Conservation (phyloP, 1,140 invertebrate species). For the Zaprionus gabonicus region DNA sequence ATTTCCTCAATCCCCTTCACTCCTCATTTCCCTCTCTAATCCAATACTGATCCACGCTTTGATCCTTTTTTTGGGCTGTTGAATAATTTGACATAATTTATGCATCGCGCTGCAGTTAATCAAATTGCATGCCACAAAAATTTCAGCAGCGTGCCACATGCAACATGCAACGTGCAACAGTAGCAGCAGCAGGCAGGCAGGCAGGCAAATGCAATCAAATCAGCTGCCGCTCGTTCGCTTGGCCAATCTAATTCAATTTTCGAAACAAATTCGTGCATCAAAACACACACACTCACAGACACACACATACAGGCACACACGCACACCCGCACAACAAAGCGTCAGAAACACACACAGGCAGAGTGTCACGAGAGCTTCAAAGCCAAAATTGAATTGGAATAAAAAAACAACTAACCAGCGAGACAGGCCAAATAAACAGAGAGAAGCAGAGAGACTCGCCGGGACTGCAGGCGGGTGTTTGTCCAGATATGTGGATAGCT, state of each 20-base stretch:
- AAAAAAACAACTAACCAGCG: constrained; percentile 43
- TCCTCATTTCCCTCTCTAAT: neutral
- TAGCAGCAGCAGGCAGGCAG: constrained; percentile 1
- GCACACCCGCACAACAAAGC: constrained; percentile 40
- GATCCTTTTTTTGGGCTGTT: constrained; percentile 7
- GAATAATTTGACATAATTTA: constrained; percentile 71
- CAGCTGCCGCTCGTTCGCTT: constrained; percentile 65
- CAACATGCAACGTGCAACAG: constrained; percentile 41
- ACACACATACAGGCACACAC: constrained; percentile 2
- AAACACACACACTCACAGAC: constrained; percentile 31
- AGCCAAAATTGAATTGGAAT: constrained; percentile 75
- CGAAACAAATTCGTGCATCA: constrained; percentile 71
- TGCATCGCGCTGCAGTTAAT: constrained; percentile 67
- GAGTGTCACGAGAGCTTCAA: constrained; percentile 71
- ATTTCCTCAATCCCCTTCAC: neutral
- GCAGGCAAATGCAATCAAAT: constrained; percentile 73
- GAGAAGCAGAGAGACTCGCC: neutral
- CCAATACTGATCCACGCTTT: neutral
- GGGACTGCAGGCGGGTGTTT: neutral
- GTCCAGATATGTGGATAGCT: constrained; percentile 2
- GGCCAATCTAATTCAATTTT: constrained; percentile 80
- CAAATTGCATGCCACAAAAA: constrained; percentile 75
- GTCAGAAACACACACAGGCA: constrained; percentile 51
- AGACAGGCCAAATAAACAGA: constrained; percentile 41
- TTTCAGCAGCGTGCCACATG: constrained; percentile 33